These are phyloP conservation scores for Athalia rosae DNA, from an alignment of 2,888 invertebrate species.

Conservation along the genomic window DNA sequence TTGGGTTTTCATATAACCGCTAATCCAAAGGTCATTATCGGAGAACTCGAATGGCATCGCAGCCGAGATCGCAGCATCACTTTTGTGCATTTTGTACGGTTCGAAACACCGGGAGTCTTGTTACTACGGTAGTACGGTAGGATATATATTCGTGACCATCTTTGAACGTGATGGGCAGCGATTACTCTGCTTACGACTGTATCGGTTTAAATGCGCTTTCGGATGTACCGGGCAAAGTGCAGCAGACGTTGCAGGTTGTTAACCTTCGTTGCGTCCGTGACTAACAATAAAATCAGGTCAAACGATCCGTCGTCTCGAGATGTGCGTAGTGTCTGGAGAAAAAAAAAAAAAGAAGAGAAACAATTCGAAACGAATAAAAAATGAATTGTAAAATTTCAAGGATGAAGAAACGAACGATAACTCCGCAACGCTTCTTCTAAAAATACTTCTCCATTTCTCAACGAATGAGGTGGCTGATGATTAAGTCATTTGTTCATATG, in stretches of 20 bases:
- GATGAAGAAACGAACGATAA: background rate
- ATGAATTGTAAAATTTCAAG: background rate
- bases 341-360: background rate
- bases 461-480: no score
- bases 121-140: no score
- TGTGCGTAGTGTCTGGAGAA: background rate
- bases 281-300: conserved; percentile 9
- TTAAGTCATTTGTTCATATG: background rate
- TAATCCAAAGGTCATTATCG: background rate
- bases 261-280: conserved; percentile 8
- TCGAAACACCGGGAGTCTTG: background rate
- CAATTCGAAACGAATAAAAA: background rate
- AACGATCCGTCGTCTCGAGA: background rate
- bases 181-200: conserved; percentile 20
- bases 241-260: background rate
- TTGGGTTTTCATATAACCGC: background rate
- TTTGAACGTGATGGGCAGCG: conserved; percentile 23
- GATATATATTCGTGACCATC: background rate
- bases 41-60: background rate
- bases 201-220: conserved; percentile 1
- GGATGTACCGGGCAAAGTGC: conserved; percentile 6
- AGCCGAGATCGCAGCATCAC: background rate
- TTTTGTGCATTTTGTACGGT: conserved; percentile 4
- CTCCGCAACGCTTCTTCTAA: no score
- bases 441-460: no score